A percentile compares a stretch with the other conserved stretches of the same genome.
Conservation (phyloP, 2,797 vertebrate species). For the Sebastes trivittatus region DNA sequence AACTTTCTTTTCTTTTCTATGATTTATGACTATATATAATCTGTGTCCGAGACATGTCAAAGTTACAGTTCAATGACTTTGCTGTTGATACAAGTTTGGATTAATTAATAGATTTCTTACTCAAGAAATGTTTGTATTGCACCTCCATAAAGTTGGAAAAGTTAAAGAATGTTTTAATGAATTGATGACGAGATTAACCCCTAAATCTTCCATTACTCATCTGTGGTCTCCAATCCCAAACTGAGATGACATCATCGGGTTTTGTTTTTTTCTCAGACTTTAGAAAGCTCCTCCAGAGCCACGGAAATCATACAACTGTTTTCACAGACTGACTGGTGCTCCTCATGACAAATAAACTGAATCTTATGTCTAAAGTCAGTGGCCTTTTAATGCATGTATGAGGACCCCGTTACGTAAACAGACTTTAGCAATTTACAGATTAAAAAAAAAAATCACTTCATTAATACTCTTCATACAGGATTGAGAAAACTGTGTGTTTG, state of each 20-base stretch:
- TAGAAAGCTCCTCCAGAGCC: background rate
- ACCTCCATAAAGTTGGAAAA: background rate
- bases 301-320: background rate
- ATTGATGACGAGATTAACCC: background rate
- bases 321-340: background rate
- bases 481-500: background rate
- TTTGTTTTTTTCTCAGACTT: background rate
- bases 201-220: rapidly evolving
- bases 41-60: background rate
- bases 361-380: background rate
- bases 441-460: background rate
- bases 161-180: no score
- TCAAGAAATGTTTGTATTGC: background rate
- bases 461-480: background rate
- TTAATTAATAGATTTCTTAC: background rate
- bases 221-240: background rate
- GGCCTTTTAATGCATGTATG: background rate
- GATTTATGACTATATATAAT: background rate
- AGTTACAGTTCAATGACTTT: background rate
- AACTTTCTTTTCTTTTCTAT: background rate
- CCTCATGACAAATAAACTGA: background rate
- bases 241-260: background rate
- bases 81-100: background rate
- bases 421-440: background rate
- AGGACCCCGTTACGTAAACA: background rate